Base-by-base conservation (phyloP, 2,113 vertebrate species). In the Nycticorax nycticorax region DNA sequence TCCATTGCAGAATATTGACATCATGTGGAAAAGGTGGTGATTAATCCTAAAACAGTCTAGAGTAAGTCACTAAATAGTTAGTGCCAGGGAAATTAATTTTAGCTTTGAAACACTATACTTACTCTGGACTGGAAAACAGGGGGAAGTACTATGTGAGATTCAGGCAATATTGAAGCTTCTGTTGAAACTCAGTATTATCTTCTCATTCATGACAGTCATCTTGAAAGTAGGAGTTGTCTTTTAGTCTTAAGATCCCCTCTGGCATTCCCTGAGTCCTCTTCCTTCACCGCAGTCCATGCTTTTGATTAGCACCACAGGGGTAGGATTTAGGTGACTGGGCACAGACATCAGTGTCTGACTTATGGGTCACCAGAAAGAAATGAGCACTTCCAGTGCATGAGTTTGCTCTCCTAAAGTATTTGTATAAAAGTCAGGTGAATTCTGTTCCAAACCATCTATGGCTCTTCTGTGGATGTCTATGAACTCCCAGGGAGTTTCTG, bases 1-100 rank as follows among this genome's bases (percentile, higher is more conserved):
- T 85, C 67, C 7, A 57, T 60, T 90, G 67, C 67, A 92, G 62
- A 79, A 62, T 73, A 57, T 62, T 93, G 55, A 59, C 57, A 64
- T 43, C 3, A 33, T 72, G 24, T 85, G 59, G 76, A 93, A 95
- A 64, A 0, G 5, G 59, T 76, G 55, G 67, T 60, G 75, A 92
- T 85, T 91, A 91, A 89, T 89, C 27, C 43, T 88, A 45, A 86
- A 94, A 89, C 81, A 89, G 39, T 89, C 67, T 47, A 33, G 75
- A 80, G 67, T 72, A 90, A 95, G 50, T 67, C 60, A 57, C n/a
- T 37, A 56, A 86, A 62, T 32, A 83, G 23, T 77, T 83, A 37
- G 43, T 85, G 74, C 53, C 66, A 94, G 62, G 18, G 21, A 83
- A 76, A 88, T 88, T 68, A 93, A 85, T 92, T 95, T 92, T 76